These are phyloP conservation scores for Desmophyllum pertusum DNA, from an alignment of 92 coral and sea anemone genomes.

Conservation along the genomic window DNA sequence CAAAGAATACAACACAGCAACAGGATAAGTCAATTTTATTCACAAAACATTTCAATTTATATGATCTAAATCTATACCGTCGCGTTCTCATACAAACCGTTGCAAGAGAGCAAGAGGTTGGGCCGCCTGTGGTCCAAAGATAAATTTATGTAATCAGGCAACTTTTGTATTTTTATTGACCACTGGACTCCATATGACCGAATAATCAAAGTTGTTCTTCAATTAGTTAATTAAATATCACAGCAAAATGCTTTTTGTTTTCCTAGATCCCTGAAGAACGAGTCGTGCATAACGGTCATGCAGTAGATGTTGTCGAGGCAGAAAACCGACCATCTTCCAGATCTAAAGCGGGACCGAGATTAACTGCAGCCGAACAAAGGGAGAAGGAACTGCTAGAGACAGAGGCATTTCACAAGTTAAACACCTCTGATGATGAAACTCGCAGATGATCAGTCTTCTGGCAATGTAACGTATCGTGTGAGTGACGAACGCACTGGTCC, in stretches of 20 bases:
- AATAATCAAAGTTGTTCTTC: not conserved
- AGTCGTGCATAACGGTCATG: slow-evolving; percentile 57
- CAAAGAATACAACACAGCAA: no score
- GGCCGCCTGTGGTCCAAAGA: no score
- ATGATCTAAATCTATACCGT: no score
- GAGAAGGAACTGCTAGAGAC: slow-evolving; percentile 36
- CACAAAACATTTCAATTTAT: no score
- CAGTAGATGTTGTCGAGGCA: slow-evolving; percentile 83
- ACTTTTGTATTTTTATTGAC: no score
- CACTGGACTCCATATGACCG: no score
- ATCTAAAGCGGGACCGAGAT: slow-evolving; percentile 4
- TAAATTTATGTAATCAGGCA: no score
- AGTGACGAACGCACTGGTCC: slow-evolving; percentile 71
- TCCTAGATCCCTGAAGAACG: slow-evolving; percentile 50
- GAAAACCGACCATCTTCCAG: slow-evolving; percentile 67
- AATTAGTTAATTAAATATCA: not conserved
- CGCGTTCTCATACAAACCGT: no score
- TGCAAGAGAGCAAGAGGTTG: no score
- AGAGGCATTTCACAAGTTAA: slow-evolving; percentile 29
- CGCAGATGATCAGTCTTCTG: slow-evolving; percentile 59
- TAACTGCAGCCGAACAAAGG: slow-evolving; percentile 11
- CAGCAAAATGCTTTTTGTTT: not conserved
- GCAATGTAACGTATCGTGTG: slow-evolving; percentile 76
- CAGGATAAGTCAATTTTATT: no score
- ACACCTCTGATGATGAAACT: slow-evolving; percentile 14